Percentiles rank a stretch among this genome's conserved stretches.
phyloP scores from a whole-genome alignment of 2,113 vertebrate species.

The Tragelaphus buxtoni region DNA sequence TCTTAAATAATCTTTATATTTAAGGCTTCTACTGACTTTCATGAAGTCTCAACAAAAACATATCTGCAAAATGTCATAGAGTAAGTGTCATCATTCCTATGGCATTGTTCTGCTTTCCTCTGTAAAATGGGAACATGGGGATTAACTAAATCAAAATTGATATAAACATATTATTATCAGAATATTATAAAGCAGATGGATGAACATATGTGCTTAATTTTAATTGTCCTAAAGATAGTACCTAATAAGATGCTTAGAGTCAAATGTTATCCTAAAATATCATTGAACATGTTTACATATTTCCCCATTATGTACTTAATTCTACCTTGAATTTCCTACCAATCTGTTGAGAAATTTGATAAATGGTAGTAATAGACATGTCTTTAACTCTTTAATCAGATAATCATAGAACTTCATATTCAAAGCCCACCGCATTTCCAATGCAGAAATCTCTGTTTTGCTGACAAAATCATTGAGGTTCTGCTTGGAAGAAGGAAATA shows the following conservation, averaged over 20 bases:
- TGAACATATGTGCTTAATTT: background rate
- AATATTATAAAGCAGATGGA: background rate
- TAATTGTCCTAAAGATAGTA: slow-evolving; percentile 26
- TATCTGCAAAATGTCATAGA: background rate
- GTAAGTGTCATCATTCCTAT: background rate
- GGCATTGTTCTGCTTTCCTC: background rate
- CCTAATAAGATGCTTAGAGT: background rate
- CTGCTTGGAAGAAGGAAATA: background rate
- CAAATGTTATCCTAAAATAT: slow-evolving; percentile 22
- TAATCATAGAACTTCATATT: background rate
- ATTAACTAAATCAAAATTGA: slow-evolving; percentile 8
- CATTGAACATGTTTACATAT: background rate
- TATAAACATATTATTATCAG: background rate
- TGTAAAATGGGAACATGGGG: background rate
- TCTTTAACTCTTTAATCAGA: background rate
- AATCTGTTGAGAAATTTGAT: background rate
- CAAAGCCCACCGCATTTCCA: background rate
- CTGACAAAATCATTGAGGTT: background rate
- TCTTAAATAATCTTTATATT: background rate
- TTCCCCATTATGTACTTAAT: background rate
- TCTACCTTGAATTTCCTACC: background rate
- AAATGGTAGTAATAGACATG: background rate
- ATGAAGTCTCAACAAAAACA: background rate
- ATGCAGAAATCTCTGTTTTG: background rate
- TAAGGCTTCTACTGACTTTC: background rate